These are phyloP conservation scores for Bombus superbus DNA, from an alignment of 1,140 invertebrate genomes.

Conservation along the genomic window DNA sequence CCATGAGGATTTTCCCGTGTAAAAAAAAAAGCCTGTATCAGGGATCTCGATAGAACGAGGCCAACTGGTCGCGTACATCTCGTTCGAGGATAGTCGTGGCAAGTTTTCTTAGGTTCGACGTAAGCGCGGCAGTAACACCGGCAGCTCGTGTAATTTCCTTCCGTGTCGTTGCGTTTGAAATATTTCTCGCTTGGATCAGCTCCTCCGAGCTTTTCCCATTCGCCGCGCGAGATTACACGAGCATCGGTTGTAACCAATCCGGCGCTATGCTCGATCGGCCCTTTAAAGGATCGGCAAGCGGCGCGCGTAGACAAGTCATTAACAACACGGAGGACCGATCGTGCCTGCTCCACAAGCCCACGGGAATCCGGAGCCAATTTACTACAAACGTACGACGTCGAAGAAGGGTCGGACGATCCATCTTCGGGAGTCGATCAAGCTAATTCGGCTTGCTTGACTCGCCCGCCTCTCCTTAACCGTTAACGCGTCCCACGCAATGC, in stretches of 20 bases:
- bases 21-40: too few species aligned
- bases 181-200: conserved; percentile 20
- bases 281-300: background rate
- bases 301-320: conserved; percentile 42
- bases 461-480: background rate
- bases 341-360: background rate
- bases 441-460: conserved; percentile 51
- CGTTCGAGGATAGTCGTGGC: background rate
- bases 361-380: conserved; percentile 46
- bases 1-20: too few species aligned
- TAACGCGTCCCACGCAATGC: background rate
- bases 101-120: background rate
- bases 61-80: background rate
- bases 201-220: conserved; percentile 5
- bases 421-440: conserved; percentile 47
- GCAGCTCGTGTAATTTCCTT: conserved; percentile 20
- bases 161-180: conserved; percentile 28
- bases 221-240: conserved; percentile 12
- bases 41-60: background rate
- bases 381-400: conserved; percentile 24
- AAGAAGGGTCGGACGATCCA: conserved; percentile 47
- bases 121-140: background rate
- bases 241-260: conserved; percentile 3
- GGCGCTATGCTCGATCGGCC: background rate
- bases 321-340: conserved; percentile 28